Evolutionary conservation across 2,113 vertebrate species (phyloP), one percentile per base, ranked within the genome.

Genomic region (Tupaia tana): DNA sequence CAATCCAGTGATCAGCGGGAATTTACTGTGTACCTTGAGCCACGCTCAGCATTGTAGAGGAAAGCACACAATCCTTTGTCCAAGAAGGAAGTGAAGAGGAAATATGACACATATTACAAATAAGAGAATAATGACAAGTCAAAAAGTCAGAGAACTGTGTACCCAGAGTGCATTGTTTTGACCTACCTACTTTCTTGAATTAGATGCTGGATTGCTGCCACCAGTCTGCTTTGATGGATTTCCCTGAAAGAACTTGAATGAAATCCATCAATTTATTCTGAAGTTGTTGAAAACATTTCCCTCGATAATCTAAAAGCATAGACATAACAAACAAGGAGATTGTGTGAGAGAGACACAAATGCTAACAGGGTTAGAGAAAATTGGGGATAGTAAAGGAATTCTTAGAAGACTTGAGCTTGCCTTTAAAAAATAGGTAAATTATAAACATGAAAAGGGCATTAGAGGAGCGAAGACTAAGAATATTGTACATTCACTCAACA

Each of bases 91-190:
- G 84, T 69, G 16, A 89, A 71, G 64, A 93, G 96, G 97, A 96
- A 97, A 84, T 75, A 69, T 29, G 93, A 80, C 83, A 91, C 67
- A 93, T 54, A 90, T 95, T 81, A 94, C 94, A 95, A 96, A 95
- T 93, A 96, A 95, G 71, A 92, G 91, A 97, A 97, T 96, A 97
- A 97, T 92, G 80, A 95, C 90, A 96, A 96, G 94, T 96, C 93
- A 96, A 81, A 86, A 29, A 94, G 94, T 96, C 92, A 97, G 90
- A 92, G 89, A 94, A 34, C 93, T 86, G 27, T 73, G 73, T 69
- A 70, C 75, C 83, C 83, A 77, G 89, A 78, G 54, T 91, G 19
- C 83, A 96, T 95, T 95, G 94, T 97, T 95, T 96, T 93, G 14
- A 86, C 71, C 70, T 86, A 78, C 58, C 88, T 86, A 94, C 88